Evolutionary conservation across 1,140 invertebrate genomes (phyloP).

Genomic region (Bombyx mandarina): DNA sequence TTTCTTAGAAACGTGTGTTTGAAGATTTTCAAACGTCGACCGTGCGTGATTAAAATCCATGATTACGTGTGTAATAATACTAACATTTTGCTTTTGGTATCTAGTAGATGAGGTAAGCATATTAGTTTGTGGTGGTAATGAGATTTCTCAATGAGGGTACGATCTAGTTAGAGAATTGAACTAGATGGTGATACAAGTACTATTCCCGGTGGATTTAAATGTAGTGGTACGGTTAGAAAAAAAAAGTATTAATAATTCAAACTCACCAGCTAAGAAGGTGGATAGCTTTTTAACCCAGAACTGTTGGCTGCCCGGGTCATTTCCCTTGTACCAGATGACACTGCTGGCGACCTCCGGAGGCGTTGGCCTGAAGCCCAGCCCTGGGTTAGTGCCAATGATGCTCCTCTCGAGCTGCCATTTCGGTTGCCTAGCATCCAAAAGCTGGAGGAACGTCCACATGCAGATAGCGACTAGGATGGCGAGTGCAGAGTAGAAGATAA

Average conservation of each 20-base stretch:
- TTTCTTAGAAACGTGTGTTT: too few species aligned
- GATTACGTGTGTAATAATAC: too few species aligned
- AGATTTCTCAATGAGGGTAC: too few species aligned
- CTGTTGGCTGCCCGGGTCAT: constrained; percentile 79
- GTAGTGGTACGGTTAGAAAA: too few species aligned
- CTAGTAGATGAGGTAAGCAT: too few species aligned
- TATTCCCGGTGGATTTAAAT: too few species aligned
- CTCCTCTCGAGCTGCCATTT: constrained; percentile 86
- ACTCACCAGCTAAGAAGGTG: constrained; percentile 74
- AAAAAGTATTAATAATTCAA: neutral
- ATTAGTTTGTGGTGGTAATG: too few species aligned
- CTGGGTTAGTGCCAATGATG: constrained; percentile 93
- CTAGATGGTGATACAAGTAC: too few species aligned
- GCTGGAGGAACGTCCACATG: constrained; percentile 93
- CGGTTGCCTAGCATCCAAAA: constrained; percentile 88
- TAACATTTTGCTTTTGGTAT: too few species aligned
- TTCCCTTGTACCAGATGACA: constrained; percentile 91
- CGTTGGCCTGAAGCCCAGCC: constrained; percentile 91
- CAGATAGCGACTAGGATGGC: constrained; percentile 90
- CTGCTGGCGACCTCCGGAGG: constrained; percentile 93
- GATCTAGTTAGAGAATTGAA: too few species aligned
- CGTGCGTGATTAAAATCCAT: too few species aligned
- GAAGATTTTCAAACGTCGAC: too few species aligned
- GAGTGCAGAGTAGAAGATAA: constrained; percentile 90
- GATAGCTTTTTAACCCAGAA: constrained; percentile 83